Evolutionary conservation across 1,140 invertebrate genomes (phyloP).

Genomic region (Megathymus violae): DNA sequence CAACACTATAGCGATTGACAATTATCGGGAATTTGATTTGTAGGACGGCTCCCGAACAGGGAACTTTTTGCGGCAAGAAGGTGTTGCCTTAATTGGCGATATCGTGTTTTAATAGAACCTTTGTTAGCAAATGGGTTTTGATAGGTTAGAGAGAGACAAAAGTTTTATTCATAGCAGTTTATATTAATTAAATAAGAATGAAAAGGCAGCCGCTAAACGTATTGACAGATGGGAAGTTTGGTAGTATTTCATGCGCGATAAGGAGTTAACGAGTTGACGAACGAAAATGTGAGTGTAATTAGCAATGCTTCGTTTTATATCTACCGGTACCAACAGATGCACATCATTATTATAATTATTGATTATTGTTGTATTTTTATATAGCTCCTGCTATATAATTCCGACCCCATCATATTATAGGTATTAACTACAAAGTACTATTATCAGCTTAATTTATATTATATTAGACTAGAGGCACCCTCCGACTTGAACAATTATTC

Average conservation of each 20-base stretch:
- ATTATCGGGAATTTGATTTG: slow-evolving; percentile 63
- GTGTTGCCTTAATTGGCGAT: slow-evolving; percentile 43
- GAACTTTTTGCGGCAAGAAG: slow-evolving; percentile 44
- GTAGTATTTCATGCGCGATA: slow-evolving; percentile 1
- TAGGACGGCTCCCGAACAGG: slow-evolving; percentile 42
- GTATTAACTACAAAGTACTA: too few species aligned
- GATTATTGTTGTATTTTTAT: too few species aligned
- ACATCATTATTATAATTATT: too few species aligned
- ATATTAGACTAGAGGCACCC: too few species aligned
- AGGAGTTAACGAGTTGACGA: neutral
- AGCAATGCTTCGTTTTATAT: neutral
- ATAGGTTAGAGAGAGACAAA: slow-evolving; percentile 1
- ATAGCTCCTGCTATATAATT: too few species aligned
- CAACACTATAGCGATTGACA: slow-evolving; percentile 52
- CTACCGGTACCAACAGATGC: neutral
- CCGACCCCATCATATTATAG: too few species aligned
- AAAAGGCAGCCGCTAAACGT: slow-evolving; percentile 2
- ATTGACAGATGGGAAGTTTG: slow-evolving; percentile 15
- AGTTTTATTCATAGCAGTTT: slow-evolving; percentile 4
- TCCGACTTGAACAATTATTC: too few species aligned
- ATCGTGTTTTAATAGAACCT: slow-evolving; percentile 36
- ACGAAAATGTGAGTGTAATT: neutral
- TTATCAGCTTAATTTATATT: too few species aligned
- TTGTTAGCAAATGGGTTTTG: slow-evolving; percentile 25
- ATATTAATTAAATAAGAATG: slow-evolving; percentile 24